phyloP scores from a whole-genome alignment of 2,888 invertebrate species.

The Anthrax anthrax region DNA sequence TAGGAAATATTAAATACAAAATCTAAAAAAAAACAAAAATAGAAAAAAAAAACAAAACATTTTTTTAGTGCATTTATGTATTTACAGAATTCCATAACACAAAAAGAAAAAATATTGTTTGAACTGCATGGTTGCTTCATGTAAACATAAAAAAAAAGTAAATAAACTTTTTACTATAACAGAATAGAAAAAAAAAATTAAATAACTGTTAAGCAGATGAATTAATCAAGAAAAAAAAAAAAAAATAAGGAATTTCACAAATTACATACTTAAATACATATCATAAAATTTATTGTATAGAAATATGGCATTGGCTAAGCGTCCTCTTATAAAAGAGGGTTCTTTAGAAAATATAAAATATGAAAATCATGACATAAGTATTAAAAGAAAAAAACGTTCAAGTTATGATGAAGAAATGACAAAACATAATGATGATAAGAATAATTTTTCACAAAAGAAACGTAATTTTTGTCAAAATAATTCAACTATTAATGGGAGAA shows the following conservation, averaged over 20 bases:
- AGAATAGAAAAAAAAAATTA: too few species aligned
- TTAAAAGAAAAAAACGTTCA: conserved; percentile 31
- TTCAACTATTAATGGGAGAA: conserved; percentile 12
- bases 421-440: conserved; percentile 19
- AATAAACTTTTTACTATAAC: too few species aligned
- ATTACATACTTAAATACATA: background rate
- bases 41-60: too few species aligned
- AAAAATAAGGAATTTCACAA: background rate
- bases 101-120: too few species aligned
- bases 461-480: conserved; percentile 16
- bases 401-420: conserved; percentile 28
- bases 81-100: background rate
- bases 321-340: conserved; percentile 31
- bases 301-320: conserved; percentile 32
- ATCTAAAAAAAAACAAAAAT: background rate
- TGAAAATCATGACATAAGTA: conserved; percentile 28
- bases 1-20: too few species aligned
- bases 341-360: conserved; percentile 20
- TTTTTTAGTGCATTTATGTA: background rate
- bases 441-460: conserved; percentile 28
- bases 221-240: too few species aligned
- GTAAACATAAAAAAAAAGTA: too few species aligned
- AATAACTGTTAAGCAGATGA: too few species aligned
- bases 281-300: conserved; percentile 3
- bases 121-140: too few species aligned